phyloP scores from a whole-genome alignment of 2,113 vertebrate genomes.

The Pontoporia blainvillei region DNA sequence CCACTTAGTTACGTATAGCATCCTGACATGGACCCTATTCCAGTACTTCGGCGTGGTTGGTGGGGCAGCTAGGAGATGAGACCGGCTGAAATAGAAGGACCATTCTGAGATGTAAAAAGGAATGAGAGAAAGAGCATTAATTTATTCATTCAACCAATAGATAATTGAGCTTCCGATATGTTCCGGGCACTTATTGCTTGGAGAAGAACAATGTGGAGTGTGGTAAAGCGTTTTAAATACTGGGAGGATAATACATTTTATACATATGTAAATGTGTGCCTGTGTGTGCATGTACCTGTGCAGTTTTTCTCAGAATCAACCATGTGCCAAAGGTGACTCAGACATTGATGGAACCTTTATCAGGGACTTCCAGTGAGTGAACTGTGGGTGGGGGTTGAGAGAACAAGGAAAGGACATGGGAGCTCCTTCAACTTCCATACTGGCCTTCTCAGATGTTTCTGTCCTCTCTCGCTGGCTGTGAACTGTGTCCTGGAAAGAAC shows the following conservation, averaged over 20 bases:
- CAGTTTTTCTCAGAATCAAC: not conserved
- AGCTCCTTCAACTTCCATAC: not conserved
- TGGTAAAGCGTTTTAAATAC: not conserved
- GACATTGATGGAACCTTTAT: not conserved
- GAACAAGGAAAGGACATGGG: not conserved
- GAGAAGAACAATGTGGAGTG: not conserved
- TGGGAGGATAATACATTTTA: not conserved
- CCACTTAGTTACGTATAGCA: not conserved
- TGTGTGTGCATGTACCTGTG: fast-evolving
- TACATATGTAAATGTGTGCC: not conserved
- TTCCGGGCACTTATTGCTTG: not conserved
- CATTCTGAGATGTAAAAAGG: not conserved
- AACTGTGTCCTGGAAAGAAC: not conserved
- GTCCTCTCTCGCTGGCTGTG: not conserved
- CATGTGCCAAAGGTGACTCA: not conserved
- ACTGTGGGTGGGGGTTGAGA: not conserved
- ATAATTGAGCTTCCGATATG: not conserved
- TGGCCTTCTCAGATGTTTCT: not conserved
- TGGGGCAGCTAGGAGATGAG: not conserved
- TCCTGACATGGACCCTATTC: not conserved
- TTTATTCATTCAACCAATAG: not conserved
- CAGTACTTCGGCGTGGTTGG: not conserved
- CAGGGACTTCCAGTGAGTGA: not conserved
- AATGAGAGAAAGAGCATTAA: not conserved
- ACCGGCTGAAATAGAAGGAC: not conserved